Conservation (phyloP, 2,888 invertebrate species). For the Cataglyphis albicans region DNA sequence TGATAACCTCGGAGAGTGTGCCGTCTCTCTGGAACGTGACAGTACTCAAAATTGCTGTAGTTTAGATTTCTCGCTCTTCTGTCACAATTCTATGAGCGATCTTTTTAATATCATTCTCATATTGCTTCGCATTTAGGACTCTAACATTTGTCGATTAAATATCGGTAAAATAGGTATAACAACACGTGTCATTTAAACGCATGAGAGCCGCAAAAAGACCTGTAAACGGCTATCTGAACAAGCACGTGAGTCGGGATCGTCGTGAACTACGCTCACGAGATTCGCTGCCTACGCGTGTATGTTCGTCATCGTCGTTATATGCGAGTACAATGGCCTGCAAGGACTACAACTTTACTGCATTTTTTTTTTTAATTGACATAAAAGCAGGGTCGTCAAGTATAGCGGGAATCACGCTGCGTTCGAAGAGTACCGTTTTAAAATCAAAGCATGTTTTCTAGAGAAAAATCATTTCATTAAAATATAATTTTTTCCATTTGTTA, state of each 20-base stretch:
- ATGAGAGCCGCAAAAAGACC: conserved; percentile 21
- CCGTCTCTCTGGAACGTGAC: conserved; percentile 64
- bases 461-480: background rate
- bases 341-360: conserved; percentile 33
- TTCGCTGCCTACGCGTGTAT: conserved; percentile 40
- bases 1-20: conserved; percentile 70
- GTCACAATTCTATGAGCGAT: background rate
- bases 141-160: conserved; percentile 43
- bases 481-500: background rate
- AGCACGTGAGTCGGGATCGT: conserved; percentile 50
- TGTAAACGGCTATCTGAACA: conserved; percentile 8
- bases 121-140: conserved; percentile 23
- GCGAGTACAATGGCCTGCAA: conserved; percentile 24
- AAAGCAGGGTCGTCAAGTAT: conserved; percentile 38
- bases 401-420: background rate
- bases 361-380: conserved; percentile 58
- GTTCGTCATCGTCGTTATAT: background rate
- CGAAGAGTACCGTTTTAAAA: conserved; percentile 16
- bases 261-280: conserved; percentile 46
- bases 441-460: background rate
- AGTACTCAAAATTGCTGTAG: conserved; percentile 62
- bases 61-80: conserved; percentile 32
- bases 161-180: conserved; percentile 41
- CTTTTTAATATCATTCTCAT: conserved; percentile 11
- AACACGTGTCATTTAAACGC: conserved; percentile 22